Evolutionary conservation across 2,113 vertebrate genomes (phyloP).

Genomic region (Arizona elegans): DNA sequence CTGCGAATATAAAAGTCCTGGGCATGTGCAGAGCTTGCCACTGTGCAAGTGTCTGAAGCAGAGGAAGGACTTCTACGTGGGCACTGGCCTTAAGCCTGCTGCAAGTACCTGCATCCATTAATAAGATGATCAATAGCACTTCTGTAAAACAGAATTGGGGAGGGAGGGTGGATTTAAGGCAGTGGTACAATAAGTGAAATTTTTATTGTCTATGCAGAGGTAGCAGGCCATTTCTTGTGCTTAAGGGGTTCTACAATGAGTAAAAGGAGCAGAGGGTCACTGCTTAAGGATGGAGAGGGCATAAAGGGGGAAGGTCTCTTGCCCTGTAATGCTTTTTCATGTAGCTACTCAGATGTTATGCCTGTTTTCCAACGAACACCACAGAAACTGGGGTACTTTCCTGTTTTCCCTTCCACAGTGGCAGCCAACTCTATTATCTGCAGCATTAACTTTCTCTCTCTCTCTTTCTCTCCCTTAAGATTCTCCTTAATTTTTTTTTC

Average conservation of each 20-base stretch:
- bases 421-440: not conserved
- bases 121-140: not conserved
- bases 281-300: not conserved
- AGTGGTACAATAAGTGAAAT: not conserved
- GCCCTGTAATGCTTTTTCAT: not conserved
- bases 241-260: not conserved
- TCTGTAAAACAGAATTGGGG: not conserved
- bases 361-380: accelerated
- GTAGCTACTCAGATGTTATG: not conserved
- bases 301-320: accelerated
- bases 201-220: not conserved
- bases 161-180: not conserved
- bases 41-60: not conserved
- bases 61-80: not conserved
- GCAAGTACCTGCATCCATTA: not conserved
- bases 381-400: not conserved
- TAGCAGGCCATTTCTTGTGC: not conserved
- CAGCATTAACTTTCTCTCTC: constrained; percentile 10
- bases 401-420: not conserved
- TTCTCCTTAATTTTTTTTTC: not conserved
- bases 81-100: not conserved
- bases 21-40: not conserved
- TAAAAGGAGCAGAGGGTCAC: constrained; percentile 7
- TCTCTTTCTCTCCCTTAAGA: not conserved
- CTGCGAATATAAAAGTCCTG: not conserved